phyloP scores from a whole-genome alignment of 2,797 vertebrate species.

The Propithecus perrieri region DNA sequence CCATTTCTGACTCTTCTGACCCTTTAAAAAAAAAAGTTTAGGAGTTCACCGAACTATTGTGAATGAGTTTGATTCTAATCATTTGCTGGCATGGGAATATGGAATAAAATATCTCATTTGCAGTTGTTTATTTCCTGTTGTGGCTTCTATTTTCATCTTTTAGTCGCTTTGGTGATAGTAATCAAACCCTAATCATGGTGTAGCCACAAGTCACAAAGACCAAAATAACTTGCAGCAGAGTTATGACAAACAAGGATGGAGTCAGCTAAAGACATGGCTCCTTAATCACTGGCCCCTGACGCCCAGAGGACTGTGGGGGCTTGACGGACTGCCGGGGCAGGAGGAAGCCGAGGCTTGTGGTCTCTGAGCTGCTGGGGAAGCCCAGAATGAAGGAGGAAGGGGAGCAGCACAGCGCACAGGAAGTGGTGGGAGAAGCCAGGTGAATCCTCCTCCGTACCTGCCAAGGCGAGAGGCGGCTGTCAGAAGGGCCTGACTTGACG shows the following conservation, averaged over 20 bases:
- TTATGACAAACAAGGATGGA: slow-evolving; percentile 67
- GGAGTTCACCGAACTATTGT: slow-evolving; percentile 67
- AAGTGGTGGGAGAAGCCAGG: background rate
- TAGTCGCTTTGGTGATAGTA: slow-evolving; percentile 67
- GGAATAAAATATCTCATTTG: slow-evolving; percentile 78
- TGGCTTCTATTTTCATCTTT: slow-evolving; percentile 80
- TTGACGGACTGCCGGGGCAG: background rate
- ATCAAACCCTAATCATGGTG: slow-evolving; percentile 68
- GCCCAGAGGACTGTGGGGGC: background rate
- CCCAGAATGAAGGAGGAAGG: background rate
- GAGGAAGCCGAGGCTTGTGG: background rate
- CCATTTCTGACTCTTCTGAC: slow-evolving; percentile 38
- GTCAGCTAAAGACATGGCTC: slow-evolving; percentile 61
- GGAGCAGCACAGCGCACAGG: background rate
- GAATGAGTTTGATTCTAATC: slow-evolving; percentile 75
- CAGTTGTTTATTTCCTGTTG: slow-evolving; percentile 77
- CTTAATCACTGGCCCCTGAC: slow-evolving; percentile 49
- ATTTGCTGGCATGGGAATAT: slow-evolving; percentile 66
- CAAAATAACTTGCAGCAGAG: slow-evolving; percentile 50
- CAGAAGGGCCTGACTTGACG: background rate
- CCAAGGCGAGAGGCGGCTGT: background rate
- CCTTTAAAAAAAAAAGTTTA: slow-evolving; percentile 52
- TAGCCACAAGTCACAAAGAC: slow-evolving; percentile 70
- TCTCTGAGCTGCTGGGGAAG: background rate
- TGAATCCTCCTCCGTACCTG: background rate